Evolutionary conservation across 2,888 invertebrate species (phyloP).

Genomic region (Apodemia zela): DNA sequence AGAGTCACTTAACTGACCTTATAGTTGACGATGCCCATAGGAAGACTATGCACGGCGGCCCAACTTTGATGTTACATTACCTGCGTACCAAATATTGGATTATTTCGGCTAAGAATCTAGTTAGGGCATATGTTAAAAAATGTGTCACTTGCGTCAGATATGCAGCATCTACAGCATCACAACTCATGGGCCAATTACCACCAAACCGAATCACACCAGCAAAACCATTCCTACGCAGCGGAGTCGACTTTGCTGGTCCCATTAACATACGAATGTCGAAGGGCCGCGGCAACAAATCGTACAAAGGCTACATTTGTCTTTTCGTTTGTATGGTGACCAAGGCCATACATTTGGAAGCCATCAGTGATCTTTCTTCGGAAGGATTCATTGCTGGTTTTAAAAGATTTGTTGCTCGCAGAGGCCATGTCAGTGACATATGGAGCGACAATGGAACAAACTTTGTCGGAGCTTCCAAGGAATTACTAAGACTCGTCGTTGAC

Average conservation of each 20-base stretch:
- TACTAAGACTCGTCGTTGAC: constrained; percentile 16
- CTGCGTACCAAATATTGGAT: constrained; percentile 29
- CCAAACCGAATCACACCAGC: not conserved
- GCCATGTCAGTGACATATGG: constrained; percentile 25
- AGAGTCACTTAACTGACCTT: constrained; percentile 24
- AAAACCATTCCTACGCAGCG: not conserved
- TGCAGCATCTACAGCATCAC: not conserved
- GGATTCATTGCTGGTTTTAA: constrained; percentile 28
- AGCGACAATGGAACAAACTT: constrained; percentile 31
- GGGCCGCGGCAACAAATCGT: constrained; percentile 27
- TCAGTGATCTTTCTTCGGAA: constrained; percentile 25
- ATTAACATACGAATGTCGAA: constrained; percentile 20
- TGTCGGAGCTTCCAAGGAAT: constrained; percentile 25
- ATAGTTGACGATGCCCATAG: constrained; percentile 32
- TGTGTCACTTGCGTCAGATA: constrained; percentile 9
- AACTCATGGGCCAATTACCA: constrained; percentile 11
- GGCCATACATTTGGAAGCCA: constrained; percentile 28
- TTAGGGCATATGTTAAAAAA: not conserved
- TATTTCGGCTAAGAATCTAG: constrained; percentile 13
- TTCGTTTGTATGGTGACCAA: constrained; percentile 26
- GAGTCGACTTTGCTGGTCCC: constrained; percentile 9
- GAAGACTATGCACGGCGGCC: constrained; percentile 32
- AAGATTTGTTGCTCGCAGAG: constrained; percentile 29
- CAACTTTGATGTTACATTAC: constrained; percentile 25
- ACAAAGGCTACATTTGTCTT: constrained; percentile 21